A percentile compares a stretch with the other conserved stretches of the same genome.
Conservation (phyloP, 1,140 invertebrate genomes). For the Calliphora vicina region DNA sequence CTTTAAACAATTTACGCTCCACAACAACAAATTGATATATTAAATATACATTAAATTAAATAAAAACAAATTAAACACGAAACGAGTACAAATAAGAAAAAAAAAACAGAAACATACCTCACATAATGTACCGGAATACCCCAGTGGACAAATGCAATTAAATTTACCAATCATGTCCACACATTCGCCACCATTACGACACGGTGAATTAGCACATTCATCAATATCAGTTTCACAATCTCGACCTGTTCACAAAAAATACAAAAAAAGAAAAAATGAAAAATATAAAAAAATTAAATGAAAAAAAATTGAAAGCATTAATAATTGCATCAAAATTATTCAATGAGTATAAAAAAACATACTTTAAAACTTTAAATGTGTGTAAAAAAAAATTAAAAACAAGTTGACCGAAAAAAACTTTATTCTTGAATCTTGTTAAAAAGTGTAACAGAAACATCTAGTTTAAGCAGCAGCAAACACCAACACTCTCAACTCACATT, state of each 20-base stretch:
- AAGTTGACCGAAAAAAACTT: conserved; percentile 7
- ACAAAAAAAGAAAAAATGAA: conserved; percentile 17
- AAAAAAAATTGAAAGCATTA: conserved; percentile 36
- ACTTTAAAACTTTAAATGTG: neutral
- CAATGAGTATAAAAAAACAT: conserved; percentile 11
- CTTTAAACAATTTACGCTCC: neutral
- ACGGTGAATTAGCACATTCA: conserved; percentile 75
- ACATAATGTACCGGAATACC: conserved; percentile 83
- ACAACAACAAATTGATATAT: conserved; percentile 23
- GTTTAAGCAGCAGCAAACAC: neutral
- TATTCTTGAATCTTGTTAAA: conserved; percentile 6
- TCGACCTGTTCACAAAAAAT: conserved; percentile 52
- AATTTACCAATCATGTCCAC: conserved; percentile 75
- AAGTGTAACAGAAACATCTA: conserved; percentile 20
- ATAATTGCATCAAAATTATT: conserved; percentile 29
- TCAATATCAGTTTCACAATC: conserved; percentile 79
- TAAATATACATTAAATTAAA: conserved; percentile 45
- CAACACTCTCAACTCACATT: neutral
- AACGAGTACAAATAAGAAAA: neutral
- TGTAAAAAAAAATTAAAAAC: conserved; percentile 11
- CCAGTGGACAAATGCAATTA: conserved; percentile 77
- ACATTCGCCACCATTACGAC: conserved; percentile 82
- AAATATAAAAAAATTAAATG: neutral
- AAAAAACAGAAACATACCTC: conserved; percentile 63
- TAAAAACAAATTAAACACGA: conserved; percentile 56